Evolutionary conservation across 2,113 vertebrate genomes (phyloP), one percentile per base, ranked within the genome.

Genomic region (Halichoeres trimaculatus): DNA sequence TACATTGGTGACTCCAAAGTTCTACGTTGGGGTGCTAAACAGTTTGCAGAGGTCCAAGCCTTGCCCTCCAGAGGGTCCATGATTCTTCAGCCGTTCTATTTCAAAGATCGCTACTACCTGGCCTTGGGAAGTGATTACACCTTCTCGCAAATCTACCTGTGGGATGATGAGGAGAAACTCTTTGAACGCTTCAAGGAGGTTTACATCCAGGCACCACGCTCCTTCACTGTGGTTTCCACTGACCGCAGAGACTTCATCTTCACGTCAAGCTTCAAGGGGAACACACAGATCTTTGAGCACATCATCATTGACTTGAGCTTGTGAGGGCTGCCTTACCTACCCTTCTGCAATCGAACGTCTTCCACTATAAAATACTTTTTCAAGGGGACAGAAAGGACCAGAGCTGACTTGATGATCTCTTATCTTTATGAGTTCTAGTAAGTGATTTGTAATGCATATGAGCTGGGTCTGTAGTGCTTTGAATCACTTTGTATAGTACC

Each of bases 1-100:
- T 99, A 97, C 84, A 99, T 99, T 0, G 98, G 98, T 19, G 98
- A 99, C 90, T 99, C 98, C 23, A 94, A 98, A 88, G 94, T 99
- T 47, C 95, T 99, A 80, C 93, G 88, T 24, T 99, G 98, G 98
- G 96, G 95, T 0, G 91, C 92, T 76, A 98, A 97, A 81, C 96
- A 96, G 87, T 99, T 99, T 75, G 78, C 94, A 35, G 98, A 99
- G 91, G 81, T 99, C 63, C 98, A 99, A 85, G 96, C 97, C 1
- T 91, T 99, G 20, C 98, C 98, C 0, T 99, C 98, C 13, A 93
- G 98, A 40, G 98, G 98, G 0, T 97, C 97, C 63, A 99, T 99
- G 98, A 96, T 96, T 0, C 89, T 99, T 61, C 98, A 99, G 86
- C 98, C 98, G 0, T 98, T 99, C 78, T 92, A 89, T 41, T 98